phyloP scores from a whole-genome alignment of 1,140 invertebrate species.

The Neodiprion lecontei region DNA sequence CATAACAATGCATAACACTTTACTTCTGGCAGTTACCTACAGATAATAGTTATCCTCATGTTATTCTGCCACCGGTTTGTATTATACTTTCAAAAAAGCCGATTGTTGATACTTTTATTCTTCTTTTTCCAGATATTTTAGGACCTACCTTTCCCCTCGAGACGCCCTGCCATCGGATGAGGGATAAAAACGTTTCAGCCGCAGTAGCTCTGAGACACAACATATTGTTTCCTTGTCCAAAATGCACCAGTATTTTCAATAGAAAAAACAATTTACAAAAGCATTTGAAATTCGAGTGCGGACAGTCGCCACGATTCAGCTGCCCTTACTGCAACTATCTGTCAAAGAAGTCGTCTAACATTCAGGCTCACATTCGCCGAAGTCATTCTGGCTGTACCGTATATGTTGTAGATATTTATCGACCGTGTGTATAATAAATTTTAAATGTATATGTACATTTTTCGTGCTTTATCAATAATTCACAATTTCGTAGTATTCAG shows the following conservation, averaged over 20 bases:
- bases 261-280: constrained; percentile 69
- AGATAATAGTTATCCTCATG: no score
- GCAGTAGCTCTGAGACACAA: constrained; percentile 29
- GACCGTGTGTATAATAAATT: background rate
- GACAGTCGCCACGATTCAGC: constrained; percentile 65
- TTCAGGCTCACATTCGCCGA: constrained; percentile 54
- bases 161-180: background rate
- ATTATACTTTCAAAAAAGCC: no score
- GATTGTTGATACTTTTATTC: no score
- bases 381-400: constrained; percentile 42
- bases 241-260: constrained; percentile 66
- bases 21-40: no score
- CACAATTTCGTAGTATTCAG: background rate
- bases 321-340: constrained; percentile 64
- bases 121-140: no score
- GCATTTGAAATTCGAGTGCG: constrained; percentile 67
- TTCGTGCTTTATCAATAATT: background rate
- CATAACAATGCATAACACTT: no score
- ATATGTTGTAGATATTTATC: constrained; percentile 39
- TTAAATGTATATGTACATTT: background rate
- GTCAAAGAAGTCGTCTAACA: constrained; percentile 59
- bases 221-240: constrained; percentile 65
- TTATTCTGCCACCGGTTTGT: no score
- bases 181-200: background rate
- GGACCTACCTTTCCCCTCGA: no score